Evolutionary conservation across 2,888 invertebrate species (phyloP), one percentile per base, ranked within the genome.

Genomic region (Tuta absoluta): DNA sequence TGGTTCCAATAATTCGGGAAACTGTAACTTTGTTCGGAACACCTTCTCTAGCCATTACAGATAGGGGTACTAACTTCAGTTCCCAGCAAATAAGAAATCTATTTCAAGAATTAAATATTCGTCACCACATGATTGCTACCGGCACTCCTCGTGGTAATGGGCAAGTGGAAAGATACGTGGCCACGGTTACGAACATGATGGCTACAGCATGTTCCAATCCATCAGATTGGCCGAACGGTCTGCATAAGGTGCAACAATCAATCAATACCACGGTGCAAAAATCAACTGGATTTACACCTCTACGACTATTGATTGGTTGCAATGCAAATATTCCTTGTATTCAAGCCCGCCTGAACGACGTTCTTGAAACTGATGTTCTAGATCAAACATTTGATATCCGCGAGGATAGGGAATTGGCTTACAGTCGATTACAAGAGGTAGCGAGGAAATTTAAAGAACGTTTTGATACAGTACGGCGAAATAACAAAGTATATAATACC

Each of bases 11-110:
- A 2, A 56, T 75, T 11, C 37, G 73, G 8, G 73, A 75, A 7
- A 71, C 67, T 8, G 53, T 76, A 0, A 73, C 73, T 0, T 8
- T 70, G 0, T 66, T 67, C 59, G 62, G 68, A 8, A 65, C 66
- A 12, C 68, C 70, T 2, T 63, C 66, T 2, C 17, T 64, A 21
- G 61, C 69, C 4, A 63, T 72, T 0, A 65, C 70, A 0, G 70
- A 70, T 51, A 41, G 69, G 5, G 69, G 67, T 5, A 69, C 69
- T 10, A 72, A 69, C 64, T 72, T 69, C 67, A 63, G 28, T 51
- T 60, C 56, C 8, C 58, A 33, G 17, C 41, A 60, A 21, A 60
- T 57, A n/a, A 10, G 37, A 21, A 24, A 57, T 33, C n/a, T 57
- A 21, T 57, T 57, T 57, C 28, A 33, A 33, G 57, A 57, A 17